Base-by-base conservation (phyloP, 1,140 invertebrate genomes). In the Calephelis virginiensis region DNA sequence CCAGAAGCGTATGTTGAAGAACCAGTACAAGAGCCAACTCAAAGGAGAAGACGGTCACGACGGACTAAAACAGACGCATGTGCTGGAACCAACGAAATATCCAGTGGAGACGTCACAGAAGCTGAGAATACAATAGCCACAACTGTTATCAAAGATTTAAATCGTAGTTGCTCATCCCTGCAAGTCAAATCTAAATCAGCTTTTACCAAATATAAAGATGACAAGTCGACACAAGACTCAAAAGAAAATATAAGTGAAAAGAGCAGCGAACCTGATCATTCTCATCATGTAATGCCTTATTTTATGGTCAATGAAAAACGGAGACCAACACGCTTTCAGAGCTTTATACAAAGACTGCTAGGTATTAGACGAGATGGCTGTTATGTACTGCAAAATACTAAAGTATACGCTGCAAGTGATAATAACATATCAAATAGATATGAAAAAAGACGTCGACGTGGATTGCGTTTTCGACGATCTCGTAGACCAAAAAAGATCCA, bases 281-380 rank as follows among this genome's bases (percentile, higher is more conserved):
- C 38, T 7, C 66, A 65, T 11, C 72, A 76, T 46, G 72, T 67
- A 5, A 47, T 77, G 0, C 77, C 76, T 1, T 76, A 78, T 62
- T 63, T 80, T 7, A 53, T 81, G n/a, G 61, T 75, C 0, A 80
- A 79, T 14, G 73, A 80, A 46, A 76, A 68, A 66, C 74, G 77
- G 3, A 82, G 74, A 61, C 72, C 75, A 0, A 86, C 83, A 0
- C 71, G 83, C 5, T 86, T 90, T 13, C 87, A 87, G 61, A 75
- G 74, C 12, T 90, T 90, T 28, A 63, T 90, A 0, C 80, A 85
- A 49, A 75, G 88, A 63, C 71, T 88, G 10, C 75, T 89, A 28
- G 86, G 86, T 1, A 76, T 90, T 7, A 77, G 75, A 61, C 60
- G 61, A 0, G 79, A 84, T 63, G 45, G 48, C 8, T 75, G 71